A percentile compares a stretch with the other conserved stretches of the same genome.
Conservation (phyloP, 2,888 invertebrate species). For the Xanthorhoe designata region DNA sequence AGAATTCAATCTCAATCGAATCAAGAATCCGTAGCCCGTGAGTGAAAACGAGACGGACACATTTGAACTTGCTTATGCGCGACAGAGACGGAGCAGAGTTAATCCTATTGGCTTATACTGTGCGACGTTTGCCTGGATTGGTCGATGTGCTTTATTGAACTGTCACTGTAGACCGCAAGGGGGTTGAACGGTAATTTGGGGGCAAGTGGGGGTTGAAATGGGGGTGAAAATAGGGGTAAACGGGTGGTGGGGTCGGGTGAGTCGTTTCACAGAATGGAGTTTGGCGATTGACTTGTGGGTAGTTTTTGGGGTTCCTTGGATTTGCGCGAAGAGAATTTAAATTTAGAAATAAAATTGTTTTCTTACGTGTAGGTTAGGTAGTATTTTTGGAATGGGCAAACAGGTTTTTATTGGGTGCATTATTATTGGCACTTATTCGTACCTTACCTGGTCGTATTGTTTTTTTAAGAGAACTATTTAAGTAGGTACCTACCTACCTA, state of each 20-base stretch:
- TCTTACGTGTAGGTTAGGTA: slow-evolving; percentile 31
- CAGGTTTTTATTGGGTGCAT: background rate
- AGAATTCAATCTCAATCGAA: slow-evolving; percentile 82
- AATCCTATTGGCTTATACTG: slow-evolving; percentile 85
- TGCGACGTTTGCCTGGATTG: slow-evolving; percentile 85
- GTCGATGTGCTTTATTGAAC: slow-evolving; percentile 84
- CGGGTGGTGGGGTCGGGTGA: slow-evolving; percentile 58
- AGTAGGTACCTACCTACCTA: too few relatives aligned
- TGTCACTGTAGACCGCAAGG: slow-evolving; percentile 83
- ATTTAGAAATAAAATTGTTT: slow-evolving; percentile 24
- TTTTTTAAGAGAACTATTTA: too few relatives aligned
- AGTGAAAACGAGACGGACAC: slow-evolving; percentile 62
- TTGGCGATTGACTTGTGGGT: slow-evolving; percentile 85
- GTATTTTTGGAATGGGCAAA: slow-evolving; percentile 7
- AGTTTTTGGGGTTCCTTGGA: slow-evolving; percentile 79
- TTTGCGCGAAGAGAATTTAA: slow-evolving; percentile 42
- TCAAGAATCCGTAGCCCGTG: slow-evolving; percentile 79
- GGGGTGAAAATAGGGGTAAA: slow-evolving; percentile 58
- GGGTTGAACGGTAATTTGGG: slow-evolving; percentile 81
- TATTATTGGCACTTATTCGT: too few relatives aligned
- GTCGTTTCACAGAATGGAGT: slow-evolving; percentile 76
- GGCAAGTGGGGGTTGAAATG: slow-evolving; percentile 65
- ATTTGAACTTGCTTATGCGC: slow-evolving; percentile 41
- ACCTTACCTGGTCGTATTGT: too few relatives aligned
- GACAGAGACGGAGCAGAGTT: slow-evolving; percentile 72